Evolutionary conservation across 2,797 vertebrate species (phyloP).

Genomic region (Rhynchotus rufescens): DNA sequence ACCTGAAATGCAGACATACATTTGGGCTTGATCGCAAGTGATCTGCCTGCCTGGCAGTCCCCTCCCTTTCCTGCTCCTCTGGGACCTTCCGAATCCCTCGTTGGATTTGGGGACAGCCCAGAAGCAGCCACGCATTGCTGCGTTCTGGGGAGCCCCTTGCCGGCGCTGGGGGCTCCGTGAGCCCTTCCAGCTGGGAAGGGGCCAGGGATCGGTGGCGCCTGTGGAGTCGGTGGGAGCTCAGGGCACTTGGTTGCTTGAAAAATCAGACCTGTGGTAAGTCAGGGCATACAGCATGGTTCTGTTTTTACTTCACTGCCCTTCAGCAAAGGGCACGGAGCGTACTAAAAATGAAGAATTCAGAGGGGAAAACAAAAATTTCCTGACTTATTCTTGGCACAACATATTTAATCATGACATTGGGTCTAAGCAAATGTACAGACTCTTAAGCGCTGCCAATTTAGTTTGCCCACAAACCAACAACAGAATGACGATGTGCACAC

Average conservation of each 20-base stretch:
- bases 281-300: background rate
- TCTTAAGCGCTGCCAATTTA: conserved; percentile 47
- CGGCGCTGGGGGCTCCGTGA: background rate
- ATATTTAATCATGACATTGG: conserved; percentile 64
- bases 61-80: background rate
- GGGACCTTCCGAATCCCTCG: background rate
- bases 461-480: conserved; percentile 68
- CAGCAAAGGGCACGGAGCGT: conserved; percentile 1
- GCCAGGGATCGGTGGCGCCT: background rate
- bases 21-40: background rate
- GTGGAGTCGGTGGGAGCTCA: background rate
- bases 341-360: conserved; percentile 74
- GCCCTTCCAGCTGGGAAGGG: background rate
- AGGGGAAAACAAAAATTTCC: conserved; percentile 73
- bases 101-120: background rate
- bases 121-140: accelerated
- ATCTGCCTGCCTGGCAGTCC: accelerated
- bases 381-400: conserved; percentile 75
- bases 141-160: accelerated
- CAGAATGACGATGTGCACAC: conserved; percentile 50
- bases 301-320: conserved; percentile 55
- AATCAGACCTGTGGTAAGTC: background rate
- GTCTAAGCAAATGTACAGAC: conserved; percentile 72
- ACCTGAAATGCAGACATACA: background rate
- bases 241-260: background rate